Evolutionary conservation across 2,797 vertebrate genomes (phyloP).

Genomic region (Hafferia zeledoni): DNA sequence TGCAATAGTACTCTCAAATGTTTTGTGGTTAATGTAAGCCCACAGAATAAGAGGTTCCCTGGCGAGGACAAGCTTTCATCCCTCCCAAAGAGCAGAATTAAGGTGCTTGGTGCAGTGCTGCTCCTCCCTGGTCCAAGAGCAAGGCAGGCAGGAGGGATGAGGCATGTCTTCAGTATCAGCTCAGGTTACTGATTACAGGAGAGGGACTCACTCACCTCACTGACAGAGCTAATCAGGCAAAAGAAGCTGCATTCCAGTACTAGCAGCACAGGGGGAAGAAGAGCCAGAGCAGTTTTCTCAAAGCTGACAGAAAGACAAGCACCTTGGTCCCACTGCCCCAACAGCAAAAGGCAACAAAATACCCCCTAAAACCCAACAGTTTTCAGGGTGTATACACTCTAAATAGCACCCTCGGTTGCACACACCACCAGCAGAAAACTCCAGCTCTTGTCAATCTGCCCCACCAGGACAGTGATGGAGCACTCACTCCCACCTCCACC

Average conservation of each 20-base stretch:
- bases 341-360: not conserved
- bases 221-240: not conserved
- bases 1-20: not conserved
- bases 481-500: not conserved
- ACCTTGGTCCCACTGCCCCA: fast-evolving
- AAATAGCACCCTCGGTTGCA: not conserved
- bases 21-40: not conserved
- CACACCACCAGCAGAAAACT: not conserved
- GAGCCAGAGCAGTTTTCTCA: not conserved
- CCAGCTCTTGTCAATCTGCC: not conserved
- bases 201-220: constrained; percentile 28
- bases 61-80: not conserved
- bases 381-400: not conserved
- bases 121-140: not conserved
- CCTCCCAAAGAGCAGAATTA: not conserved
- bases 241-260: constrained; percentile 5
- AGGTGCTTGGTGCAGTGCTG: fast-evolving
- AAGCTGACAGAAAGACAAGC: not conserved
- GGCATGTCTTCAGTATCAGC: constrained; percentile 47
- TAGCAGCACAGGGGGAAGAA: not conserved
- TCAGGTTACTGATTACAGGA: constrained; percentile 46
- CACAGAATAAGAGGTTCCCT: not conserved
- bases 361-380: not conserved
- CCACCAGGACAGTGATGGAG: not conserved
- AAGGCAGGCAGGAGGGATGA: not conserved